Conservation (phyloP, 1,140 invertebrate species). For the Drosophila navojoa region DNA sequence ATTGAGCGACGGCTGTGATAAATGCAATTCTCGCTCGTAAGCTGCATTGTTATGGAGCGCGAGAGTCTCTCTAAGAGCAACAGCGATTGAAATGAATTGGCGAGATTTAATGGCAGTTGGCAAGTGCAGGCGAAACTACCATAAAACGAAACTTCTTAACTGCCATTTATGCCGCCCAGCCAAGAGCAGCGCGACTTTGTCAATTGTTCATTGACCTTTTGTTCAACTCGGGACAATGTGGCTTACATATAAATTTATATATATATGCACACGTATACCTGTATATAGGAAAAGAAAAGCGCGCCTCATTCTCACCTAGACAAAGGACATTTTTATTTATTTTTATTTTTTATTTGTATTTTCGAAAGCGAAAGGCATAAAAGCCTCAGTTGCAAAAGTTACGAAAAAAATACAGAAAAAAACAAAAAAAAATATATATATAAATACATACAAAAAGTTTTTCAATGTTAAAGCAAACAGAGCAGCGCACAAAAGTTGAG, state of each 20-base stretch:
- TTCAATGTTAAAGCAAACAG: constrained; percentile 73
- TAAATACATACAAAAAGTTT: constrained; percentile 34
- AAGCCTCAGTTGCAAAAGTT: constrained; percentile 38
- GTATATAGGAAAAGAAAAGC: background rate
- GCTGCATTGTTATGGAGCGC: constrained; percentile 5
- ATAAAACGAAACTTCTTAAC: constrained; percentile 71
- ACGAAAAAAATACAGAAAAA: constrained; percentile 25
- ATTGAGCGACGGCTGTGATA: constrained; percentile 25
- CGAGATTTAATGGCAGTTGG: constrained; percentile 52
- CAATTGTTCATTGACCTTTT: constrained; percentile 75
- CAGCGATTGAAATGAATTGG: constrained; percentile 32
- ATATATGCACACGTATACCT: background rate
- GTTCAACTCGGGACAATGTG: constrained; percentile 31
- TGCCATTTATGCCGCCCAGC: constrained; percentile 48
- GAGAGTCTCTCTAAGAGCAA: background rate
- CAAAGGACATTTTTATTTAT: constrained; percentile 14
- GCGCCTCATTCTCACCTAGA: constrained; percentile 43
- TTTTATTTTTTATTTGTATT: constrained; percentile 17
- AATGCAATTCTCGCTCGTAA: too few species aligned
- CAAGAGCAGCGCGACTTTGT: constrained; percentile 49
- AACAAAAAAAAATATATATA: background rate
- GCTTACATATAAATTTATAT: background rate
- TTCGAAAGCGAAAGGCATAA: constrained; percentile 14
- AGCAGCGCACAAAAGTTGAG: constrained; percentile 52
- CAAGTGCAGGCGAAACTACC: constrained; percentile 59